A percentile compares a stretch with the other conserved stretches of the same genome.
Conservation (phyloP, 2,797 vertebrate genomes). For the Pteropus rufus region DNA sequence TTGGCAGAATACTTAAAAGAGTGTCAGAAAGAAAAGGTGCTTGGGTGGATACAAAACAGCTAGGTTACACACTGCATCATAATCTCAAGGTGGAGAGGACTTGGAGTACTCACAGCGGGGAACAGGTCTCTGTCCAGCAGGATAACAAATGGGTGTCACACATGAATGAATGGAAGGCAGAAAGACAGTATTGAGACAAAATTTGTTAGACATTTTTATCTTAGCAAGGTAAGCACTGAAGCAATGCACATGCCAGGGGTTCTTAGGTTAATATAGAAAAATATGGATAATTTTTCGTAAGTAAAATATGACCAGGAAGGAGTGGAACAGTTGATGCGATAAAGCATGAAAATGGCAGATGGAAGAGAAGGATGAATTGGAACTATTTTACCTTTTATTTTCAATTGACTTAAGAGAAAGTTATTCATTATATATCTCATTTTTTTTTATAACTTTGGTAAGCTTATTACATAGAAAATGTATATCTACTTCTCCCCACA, state of each 20-base stretch:
- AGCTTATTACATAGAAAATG: neutral
- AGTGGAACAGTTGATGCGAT: neutral
- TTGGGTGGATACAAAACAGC: neutral
- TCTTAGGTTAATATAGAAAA: conserved; percentile 14
- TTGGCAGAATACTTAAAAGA: neutral
- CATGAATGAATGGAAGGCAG: conserved; percentile 19
- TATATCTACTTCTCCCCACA: neutral
- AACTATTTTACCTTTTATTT: neutral
- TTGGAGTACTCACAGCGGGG: fast-evolving
- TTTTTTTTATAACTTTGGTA: neutral
- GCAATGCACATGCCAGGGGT: neutral
- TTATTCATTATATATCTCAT: neutral
- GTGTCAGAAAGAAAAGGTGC: neutral
- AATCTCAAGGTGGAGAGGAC: neutral
- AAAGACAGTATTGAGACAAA: conserved; percentile 26
- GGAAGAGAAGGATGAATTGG: neutral
- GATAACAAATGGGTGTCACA: conserved; percentile 41
- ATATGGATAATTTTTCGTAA: conserved; percentile 21
- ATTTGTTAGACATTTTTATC: conserved; percentile 29
- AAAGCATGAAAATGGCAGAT: conserved; percentile 44
- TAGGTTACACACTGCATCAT: neutral
- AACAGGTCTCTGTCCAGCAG: neutral
- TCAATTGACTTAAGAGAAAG: neutral
- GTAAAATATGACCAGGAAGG: neutral
- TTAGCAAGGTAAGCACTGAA: neutral